phyloP scores from a whole-genome alignment of 2,797 vertebrate genomes.

The Cheirogaleus major region DNA sequence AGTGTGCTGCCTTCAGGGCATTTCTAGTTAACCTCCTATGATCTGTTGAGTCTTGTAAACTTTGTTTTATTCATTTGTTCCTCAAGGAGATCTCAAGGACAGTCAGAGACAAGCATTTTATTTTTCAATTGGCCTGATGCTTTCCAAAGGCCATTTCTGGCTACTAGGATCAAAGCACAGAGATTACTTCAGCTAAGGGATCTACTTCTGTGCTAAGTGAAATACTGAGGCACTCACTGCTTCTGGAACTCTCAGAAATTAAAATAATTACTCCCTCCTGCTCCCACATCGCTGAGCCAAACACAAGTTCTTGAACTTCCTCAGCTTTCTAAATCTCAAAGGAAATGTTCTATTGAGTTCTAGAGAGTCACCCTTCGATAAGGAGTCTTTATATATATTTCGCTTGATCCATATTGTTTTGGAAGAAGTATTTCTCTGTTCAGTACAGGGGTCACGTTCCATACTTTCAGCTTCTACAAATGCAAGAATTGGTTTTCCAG shows the following conservation, averaged over 20 bases:
- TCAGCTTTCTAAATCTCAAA: not conserved
- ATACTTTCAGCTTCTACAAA: not conserved
- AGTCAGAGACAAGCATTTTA: not conserved
- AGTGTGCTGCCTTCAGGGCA: not conserved
- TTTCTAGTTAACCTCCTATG: not conserved
- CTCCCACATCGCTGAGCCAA: not conserved
- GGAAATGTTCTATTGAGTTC: not conserved
- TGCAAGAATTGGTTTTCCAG: not conserved
- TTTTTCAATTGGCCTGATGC: not conserved
- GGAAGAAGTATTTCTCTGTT: not conserved
- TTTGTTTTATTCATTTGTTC: not conserved
- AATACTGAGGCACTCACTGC: not conserved
- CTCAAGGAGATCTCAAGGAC: not conserved
- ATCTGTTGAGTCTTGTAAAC: not conserved
- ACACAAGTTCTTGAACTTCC: not conserved
- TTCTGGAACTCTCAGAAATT: not conserved
- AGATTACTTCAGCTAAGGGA: not conserved
- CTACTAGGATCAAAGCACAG: not conserved
- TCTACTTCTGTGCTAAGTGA: not conserved
- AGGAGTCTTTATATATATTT: slow-evolving; percentile 26
- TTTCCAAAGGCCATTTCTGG: not conserved
- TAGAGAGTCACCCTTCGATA: not conserved
- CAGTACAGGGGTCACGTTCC: not conserved
- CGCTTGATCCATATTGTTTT: not conserved
- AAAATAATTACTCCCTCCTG: not conserved